phyloP scores from a whole-genome alignment of 2,797 vertebrate genomes.

The Otolemur crassicaudatus region DNA sequence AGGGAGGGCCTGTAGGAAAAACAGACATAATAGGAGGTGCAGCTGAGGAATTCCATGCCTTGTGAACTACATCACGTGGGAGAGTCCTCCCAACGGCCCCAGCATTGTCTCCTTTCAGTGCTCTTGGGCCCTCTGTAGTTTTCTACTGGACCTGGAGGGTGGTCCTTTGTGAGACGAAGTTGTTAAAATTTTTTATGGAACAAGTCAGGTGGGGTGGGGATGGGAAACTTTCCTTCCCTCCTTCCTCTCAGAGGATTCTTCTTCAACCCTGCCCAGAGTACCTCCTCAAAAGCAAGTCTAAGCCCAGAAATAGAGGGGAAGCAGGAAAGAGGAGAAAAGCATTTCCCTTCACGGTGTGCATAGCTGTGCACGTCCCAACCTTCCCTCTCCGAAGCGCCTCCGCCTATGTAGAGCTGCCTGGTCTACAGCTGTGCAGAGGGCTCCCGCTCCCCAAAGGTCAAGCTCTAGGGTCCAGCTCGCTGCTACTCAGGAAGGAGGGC shows the following conservation, averaged over 20 bases:
- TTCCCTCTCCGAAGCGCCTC: too few relatives aligned
- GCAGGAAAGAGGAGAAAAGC: background rate
- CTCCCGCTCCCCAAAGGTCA: background rate
- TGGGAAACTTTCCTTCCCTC: background rate
- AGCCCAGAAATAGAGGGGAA: background rate
- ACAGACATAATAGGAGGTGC: background rate
- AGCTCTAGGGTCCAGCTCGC: background rate
- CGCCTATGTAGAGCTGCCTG: too few relatives aligned
- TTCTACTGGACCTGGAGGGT: background rate
- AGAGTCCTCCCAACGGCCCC: background rate
- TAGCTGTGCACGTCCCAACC: background rate
- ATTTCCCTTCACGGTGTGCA: too few relatives aligned
- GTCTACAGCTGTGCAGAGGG: background rate
- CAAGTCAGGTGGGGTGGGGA: too few relatives aligned
- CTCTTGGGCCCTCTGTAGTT: background rate
- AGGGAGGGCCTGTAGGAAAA: background rate
- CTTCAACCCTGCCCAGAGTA: background rate
- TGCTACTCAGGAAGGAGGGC: background rate
- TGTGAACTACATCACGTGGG: background rate
- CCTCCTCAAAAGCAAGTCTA: conserved; percentile 25
- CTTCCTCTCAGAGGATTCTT: background rate
- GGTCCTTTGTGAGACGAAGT: background rate
- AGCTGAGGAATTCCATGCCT: too few relatives aligned
- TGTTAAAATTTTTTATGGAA: background rate
- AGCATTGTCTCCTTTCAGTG: background rate